phyloP scores from a whole-genome alignment of 2,797 vertebrate species.

The Remorina albescens region DNA sequence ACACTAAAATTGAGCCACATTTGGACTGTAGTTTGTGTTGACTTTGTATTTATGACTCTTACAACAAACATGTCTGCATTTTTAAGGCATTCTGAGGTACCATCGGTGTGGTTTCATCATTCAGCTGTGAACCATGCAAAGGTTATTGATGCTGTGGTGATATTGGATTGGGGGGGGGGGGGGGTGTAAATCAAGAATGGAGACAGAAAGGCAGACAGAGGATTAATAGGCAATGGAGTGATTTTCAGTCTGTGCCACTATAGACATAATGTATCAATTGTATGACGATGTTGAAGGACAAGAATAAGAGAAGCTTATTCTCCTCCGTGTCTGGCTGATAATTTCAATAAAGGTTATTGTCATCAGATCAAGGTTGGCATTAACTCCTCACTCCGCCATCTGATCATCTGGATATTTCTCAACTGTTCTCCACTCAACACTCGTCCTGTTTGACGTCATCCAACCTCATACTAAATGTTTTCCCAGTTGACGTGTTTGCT shows the following conservation, averaged over 20 bases:
- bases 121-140: slow-evolving; percentile 55
- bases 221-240: slow-evolving; percentile 59
- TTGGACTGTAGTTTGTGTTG: neutral
- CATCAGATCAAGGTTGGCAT: slow-evolving; percentile 69
- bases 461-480: slow-evolving; percentile 54
- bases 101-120: slow-evolving; percentile 50
- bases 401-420: slow-evolving; percentile 53
- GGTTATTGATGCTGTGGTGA: slow-evolving; percentile 65
- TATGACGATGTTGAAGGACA: slow-evolving; percentile 44
- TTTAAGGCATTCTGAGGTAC: slow-evolving; percentile 28
- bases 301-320: slow-evolving; percentile 33
- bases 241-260: slow-evolving; percentile 63
- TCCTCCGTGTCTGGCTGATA: slow-evolving; percentile 56
- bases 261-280: slow-evolving; percentile 59
- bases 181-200: slow-evolving; percentile 34
- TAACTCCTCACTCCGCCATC: slow-evolving; percentile 49
- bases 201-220: slow-evolving; percentile 55
- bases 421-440: slow-evolving; percentile 41
- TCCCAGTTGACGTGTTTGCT: slow-evolving; percentile 58
- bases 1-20: neutral
- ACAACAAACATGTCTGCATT: slow-evolving; percentile 29
- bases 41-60: too few relatives aligned
- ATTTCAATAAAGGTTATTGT: slow-evolving; percentile 71
- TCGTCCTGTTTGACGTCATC: slow-evolving; percentile 71
- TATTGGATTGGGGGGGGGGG: slow-evolving; percentile 44